Conservation (phyloP, 2,888 invertebrate species). For the Drosophila nr. perissopoda region DNA sequence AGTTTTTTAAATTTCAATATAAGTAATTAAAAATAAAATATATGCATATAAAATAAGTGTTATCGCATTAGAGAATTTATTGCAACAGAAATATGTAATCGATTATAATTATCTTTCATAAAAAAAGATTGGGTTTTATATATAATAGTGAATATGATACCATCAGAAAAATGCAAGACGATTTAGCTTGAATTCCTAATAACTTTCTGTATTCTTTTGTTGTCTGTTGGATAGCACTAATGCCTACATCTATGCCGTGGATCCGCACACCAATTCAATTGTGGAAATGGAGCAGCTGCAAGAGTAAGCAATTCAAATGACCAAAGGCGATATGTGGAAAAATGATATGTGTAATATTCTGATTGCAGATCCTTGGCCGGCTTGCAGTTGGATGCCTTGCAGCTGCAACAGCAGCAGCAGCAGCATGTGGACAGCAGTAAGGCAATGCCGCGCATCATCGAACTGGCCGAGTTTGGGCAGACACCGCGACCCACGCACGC, state of each 20-base stretch:
- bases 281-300: conserved; percentile 92
- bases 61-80: not conserved
- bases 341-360: not conserved
- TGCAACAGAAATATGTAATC: not conserved
- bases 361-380: conserved; percentile 86
- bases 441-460: conserved; percentile 89
- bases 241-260: conserved; percentile 93
- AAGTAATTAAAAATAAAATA: not conserved
- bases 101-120: not conserved
- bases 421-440: conserved; percentile 77
- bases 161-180: too few species aligned
- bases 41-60: not conserved
- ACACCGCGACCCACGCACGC: conserved; percentile 83
- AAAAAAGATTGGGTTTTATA: not conserved
- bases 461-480: conserved; percentile 85
- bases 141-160: not conserved
- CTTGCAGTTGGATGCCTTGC: conserved; percentile 76
- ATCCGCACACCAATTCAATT: conserved; percentile 92
- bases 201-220: not conserved
- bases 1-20: too few species aligned
- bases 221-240: conserved; percentile 88
- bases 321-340: not conserved
- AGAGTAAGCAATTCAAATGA: conserved; percentile 86
- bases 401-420: conserved; percentile 57
- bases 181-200: not conserved